Conservation (phyloP, 2,113 vertebrate genomes). For the Calidris pugnax region DNA sequence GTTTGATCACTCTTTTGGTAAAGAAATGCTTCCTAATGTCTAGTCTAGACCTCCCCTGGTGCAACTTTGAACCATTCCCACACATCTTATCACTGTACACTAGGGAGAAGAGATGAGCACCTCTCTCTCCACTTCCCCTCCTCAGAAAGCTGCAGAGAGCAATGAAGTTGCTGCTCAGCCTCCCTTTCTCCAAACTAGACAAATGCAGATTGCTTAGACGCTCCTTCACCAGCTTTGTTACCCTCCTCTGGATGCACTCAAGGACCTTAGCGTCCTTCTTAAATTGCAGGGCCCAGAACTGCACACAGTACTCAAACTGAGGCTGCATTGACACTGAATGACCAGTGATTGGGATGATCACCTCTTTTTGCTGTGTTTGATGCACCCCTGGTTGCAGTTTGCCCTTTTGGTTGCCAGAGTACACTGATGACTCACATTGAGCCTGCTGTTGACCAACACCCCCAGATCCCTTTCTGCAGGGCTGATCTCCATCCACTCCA, state of each 20-base stretch:
- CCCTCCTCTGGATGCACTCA: not conserved
- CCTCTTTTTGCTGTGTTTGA: not conserved
- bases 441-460: not conserved
- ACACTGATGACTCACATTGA: not conserved
- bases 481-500: not conserved
- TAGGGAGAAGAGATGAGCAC: not conserved
- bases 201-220: not conserved
- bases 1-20: not conserved
- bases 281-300: not conserved
- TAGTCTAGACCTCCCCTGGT: not conserved
- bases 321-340: rapidly evolving
- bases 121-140: not conserved
- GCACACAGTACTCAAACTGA: not conserved
- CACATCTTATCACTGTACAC: rapidly evolving
- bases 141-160: not conserved
- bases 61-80: not conserved
- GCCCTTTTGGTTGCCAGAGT: not conserved
- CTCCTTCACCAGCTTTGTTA: not conserved
- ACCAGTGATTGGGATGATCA: not conserved
- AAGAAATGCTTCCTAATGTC: not conserved
- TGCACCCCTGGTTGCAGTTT: not conserved
- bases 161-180: not conserved
- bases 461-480: not conserved
- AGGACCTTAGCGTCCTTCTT: not conserved
- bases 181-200: not conserved